Evolutionary conservation across 2,888 invertebrate species (phyloP).

Genomic region (Nomada flava): DNA sequence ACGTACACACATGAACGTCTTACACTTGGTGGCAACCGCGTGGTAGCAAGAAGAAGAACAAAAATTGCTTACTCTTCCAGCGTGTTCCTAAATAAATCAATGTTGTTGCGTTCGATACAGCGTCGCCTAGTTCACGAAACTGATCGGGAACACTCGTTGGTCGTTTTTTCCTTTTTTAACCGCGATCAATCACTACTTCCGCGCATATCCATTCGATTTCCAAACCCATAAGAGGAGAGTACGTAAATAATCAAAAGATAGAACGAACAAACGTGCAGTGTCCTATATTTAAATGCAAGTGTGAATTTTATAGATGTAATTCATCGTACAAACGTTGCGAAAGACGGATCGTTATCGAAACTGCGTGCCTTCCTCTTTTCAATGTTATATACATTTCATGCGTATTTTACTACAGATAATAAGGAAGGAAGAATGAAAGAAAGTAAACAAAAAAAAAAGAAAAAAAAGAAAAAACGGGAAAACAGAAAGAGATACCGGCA

Average conservation of each 20-base stretch:
- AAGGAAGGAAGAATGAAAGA: not conserved
- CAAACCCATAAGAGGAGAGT: not conserved
- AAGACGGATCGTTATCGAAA: constrained; percentile 54
- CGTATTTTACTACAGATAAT: constrained; percentile 46
- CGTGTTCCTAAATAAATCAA: not conserved
- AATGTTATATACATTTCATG: constrained; percentile 67
- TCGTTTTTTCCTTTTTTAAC: not conserved
- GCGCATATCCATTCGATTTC: not conserved
- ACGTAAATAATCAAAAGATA: not conserved
- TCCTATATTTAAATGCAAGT: constrained; percentile 24
- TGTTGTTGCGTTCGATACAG: not conserved
- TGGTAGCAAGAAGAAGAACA: not conserved
- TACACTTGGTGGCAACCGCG: constrained; percentile 13
- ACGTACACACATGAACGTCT: constrained; percentile 25
- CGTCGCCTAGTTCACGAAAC: not conserved
- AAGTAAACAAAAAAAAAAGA: not conserved
- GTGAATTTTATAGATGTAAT: constrained; percentile 17
- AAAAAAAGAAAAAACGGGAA: not conserved
- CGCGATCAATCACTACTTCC: too few relatives aligned
- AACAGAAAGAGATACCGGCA: constrained; percentile 17
- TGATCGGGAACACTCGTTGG: not conserved
- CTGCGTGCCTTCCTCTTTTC: constrained; percentile 69
- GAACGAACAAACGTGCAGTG: not conserved
- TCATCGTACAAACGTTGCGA: constrained; percentile 15
- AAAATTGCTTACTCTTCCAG: not conserved